These are phyloP conservation scores for Epizoanthus ramosus DNA, from an alignment of 92 coral and sea anemone genomes.

Conservation along the genomic window DNA sequence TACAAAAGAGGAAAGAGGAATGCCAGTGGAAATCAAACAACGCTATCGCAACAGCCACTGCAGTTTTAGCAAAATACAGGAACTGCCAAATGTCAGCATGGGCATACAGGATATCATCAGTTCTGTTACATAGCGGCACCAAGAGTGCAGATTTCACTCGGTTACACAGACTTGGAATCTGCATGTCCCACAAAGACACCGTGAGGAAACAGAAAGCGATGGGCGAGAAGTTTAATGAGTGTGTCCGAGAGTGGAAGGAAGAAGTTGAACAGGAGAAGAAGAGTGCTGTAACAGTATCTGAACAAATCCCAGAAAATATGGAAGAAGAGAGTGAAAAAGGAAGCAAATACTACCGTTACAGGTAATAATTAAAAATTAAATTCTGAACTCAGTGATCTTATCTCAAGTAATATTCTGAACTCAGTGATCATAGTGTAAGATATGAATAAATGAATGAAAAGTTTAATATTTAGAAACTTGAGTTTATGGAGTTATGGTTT, in stretches of 20 bases:
- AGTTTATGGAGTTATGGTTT: too few species aligned
- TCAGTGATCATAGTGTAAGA: too few species aligned
- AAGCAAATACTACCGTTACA: too few species aligned
- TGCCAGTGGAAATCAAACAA: neutral
- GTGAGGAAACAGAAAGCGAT: neutral
- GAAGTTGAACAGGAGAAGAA: neutral
- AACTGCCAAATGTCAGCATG: neutral
- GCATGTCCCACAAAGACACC: constrained; percentile 9
- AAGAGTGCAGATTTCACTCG: neutral
- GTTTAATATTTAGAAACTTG: too few species aligned
- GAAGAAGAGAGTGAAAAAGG: neutral
- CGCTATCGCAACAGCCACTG: neutral
- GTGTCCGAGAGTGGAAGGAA: neutral
- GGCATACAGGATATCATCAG: neutral
- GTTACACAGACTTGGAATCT: constrained; percentile 8
- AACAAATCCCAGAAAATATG: neutral
- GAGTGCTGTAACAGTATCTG: neutral
- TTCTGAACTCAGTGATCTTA: too few species aligned
- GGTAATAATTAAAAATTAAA: too few species aligned
- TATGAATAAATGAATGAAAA: too few species aligned
- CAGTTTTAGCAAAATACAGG: neutral
- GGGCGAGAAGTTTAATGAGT: neutral
- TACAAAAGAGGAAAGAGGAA: neutral
- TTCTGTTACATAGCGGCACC: neutral
- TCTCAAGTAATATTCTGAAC: too few species aligned